Evolutionary conservation across 2,888 invertebrate genomes (phyloP), one percentile per base, ranked within the genome.

Genomic region (Thera obeliscata): DNA sequence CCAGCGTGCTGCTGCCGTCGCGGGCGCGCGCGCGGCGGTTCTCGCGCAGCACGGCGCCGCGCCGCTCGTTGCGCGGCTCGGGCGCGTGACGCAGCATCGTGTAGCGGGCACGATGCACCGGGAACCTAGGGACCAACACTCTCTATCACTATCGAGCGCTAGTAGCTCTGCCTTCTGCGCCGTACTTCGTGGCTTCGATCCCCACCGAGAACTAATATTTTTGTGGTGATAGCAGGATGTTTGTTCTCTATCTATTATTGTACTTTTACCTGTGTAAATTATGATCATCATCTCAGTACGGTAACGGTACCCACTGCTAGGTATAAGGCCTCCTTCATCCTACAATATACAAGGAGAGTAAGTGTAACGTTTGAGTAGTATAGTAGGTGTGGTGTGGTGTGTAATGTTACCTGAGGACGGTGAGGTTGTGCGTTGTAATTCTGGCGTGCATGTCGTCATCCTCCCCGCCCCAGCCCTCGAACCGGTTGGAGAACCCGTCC

Each of bases 391-490:
- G 22, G 22, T 22, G 22, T 22, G 22, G 22, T 22, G 22, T 22
- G 22, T 22, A 22, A 22, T 6, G 5, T 38, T 43, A 64, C 92
- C 93, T 88, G 35, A 84, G 66, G 54, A 93, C 72, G 9, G 76
- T 66, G 0, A 91, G 75, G 9, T 83, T 73, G 41, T 87, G 81
- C 0, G 73, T 73, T 0, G 35, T 50, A 2, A 94, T 77, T 67
- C 92, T 81, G 0, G 63, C 68, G 2, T 82, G 78, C 61, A 94
- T 85, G 59, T 94, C 93, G 71, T 94, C 94, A 72, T 94, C 94
- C 67, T 94, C 94, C 0, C 92, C 94, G 0, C 93, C 94, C 94
- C 94, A 94, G 0, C 84, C 84, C n/a, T 78, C 75, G 68, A 88
- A 94, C 22, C 76, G 78, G 74, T 92, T 92, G 0, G 94, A 93